Conservation (phyloP, 2,113 vertebrate genomes). For the Colossoma macropomum region DNA sequence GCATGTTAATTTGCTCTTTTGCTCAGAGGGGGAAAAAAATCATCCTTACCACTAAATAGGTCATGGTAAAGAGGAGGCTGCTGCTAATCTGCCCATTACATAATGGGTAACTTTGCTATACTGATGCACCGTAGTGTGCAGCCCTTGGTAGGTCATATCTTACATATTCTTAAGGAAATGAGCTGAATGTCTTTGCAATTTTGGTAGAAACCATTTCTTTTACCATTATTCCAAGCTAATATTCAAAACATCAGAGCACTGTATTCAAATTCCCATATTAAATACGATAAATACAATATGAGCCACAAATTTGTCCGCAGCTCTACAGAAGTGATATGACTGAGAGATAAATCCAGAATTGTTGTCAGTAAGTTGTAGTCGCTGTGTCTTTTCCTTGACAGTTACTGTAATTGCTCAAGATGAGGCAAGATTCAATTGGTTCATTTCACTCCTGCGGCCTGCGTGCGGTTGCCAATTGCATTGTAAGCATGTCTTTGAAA, state of each 20-base stretch:
- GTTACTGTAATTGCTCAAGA: background rate
- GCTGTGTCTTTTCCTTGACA: too few species aligned
- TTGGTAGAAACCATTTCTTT: too few species aligned
- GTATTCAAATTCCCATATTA: too few species aligned
- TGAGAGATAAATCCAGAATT: background rate
- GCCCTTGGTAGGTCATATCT: background rate
- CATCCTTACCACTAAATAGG: conserved; percentile 72
- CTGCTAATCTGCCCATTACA: conserved; percentile 32
- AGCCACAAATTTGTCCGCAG: background rate
- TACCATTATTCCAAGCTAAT: too few species aligned
- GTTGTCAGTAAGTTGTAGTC: too few species aligned
- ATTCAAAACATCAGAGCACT: too few species aligned
- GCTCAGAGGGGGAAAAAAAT: conserved; percentile 57
- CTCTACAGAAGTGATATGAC: background rate
- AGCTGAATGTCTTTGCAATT: too few species aligned
- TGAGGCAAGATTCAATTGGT: background rate
- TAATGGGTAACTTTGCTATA: conserved; percentile 38
- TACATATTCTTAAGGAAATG: background rate
- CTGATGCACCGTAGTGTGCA: background rate
- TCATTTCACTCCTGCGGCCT: background rate
- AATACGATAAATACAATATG: too few species aligned
- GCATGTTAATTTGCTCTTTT: conserved; percentile 71
- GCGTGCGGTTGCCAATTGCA: conserved; percentile 43
- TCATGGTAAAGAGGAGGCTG: conserved; percentile 63
- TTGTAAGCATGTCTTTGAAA: conserved; percentile 41